Base-by-base conservation (phyloP, 1,140 invertebrate species). In the Rhopalosiphum padi region DNA sequence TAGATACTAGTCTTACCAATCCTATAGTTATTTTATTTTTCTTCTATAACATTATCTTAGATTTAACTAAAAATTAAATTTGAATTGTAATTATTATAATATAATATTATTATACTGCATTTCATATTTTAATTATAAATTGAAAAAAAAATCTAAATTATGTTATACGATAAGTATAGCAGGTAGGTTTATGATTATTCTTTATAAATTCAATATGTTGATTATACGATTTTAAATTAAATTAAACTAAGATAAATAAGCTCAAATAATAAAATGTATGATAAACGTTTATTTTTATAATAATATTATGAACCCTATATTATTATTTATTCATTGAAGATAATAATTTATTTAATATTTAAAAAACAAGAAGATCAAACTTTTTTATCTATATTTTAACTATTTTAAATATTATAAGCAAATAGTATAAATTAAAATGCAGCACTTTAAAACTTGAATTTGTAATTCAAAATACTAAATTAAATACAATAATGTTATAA, bases 31-130 rank as follows among this genome's bases (percentile, higher is more conserved):
- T 68, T 68, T n/a, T 11, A 68, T 18, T 68, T 68, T 68, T 68
- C 60, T 68, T 68, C 30, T 15, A 60, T 60, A 9, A 9, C 55
- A 68, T 68, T 77, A 77, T 77, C 18, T 35, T 77, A 77, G 60
- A 77, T 77, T 77, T n/a, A 77, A 77, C 15, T n/a, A 77, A n/a
- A 77, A 77, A n/a, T 77, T 77, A 77, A n/a, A 77, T 77, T 30
- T 77, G 30, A 77, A n/a, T 77, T 18, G 15, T 18, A 77, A n/a
- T 30, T 18, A 77, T 68, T 68, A 68, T 18, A n/a, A 46, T 46
- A 46, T 11, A 11, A 0, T n/a, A 11, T 30, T 60, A 60, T 53
- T 55, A 25, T 3, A 68, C 18, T 77, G 6, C 1, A n/a, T 77
- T 77, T 77, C 3, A n/a, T 77, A n/a, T 77, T 77, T 77, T 0